These are phyloP conservation scores for Catocala sponsa DNA, from an alignment of 2,888 invertebrate species.

Conservation along the genomic window DNA sequence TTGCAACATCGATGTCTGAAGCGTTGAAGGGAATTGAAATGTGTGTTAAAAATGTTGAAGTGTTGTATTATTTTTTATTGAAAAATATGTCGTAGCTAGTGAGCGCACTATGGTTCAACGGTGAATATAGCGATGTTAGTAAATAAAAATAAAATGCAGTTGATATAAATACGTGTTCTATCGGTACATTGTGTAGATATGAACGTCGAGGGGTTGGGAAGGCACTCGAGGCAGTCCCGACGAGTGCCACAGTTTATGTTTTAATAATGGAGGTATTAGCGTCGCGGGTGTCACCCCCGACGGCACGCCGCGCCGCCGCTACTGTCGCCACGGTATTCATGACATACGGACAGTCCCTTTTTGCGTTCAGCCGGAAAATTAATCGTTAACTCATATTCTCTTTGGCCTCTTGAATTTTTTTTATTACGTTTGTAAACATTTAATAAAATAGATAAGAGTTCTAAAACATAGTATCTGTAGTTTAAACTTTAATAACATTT, in stretches of 20 bases:
- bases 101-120: background rate
- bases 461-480: too few species aligned
- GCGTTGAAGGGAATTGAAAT: background rate
- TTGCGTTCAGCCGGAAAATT: constrained; percentile 12
- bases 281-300: constrained; percentile 56
- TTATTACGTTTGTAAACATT: background rate
- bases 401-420: background rate
- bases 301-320: constrained; percentile 38
- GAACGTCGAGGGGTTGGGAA: constrained; percentile 21
- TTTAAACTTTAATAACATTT: background rate
- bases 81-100: constrained; percentile 1
- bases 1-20: constrained; percentile 56
- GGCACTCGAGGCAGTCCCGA: constrained; percentile 27
- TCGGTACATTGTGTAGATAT: constrained; percentile 2
- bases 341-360: constrained; percentile 34
- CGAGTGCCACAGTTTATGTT: constrained; percentile 66
- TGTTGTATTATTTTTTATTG: background rate
- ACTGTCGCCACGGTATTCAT: constrained; percentile 34
- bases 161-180: constrained; percentile 3
- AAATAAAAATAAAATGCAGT: background rate
- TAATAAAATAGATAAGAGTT: too few species aligned
- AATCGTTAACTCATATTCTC: constrained; percentile 5
- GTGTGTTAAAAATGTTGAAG: constrained; percentile 5
- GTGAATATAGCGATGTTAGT: background rate
- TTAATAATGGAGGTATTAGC: constrained; percentile 74